A percentile compares a stretch with the other conserved stretches of the same genome.
These are phyloP conservation scores for Bursaphelenchus mucronatus DNA, from an alignment of 1,140 invertebrate genomes.

Conservation along the genomic window DNA sequence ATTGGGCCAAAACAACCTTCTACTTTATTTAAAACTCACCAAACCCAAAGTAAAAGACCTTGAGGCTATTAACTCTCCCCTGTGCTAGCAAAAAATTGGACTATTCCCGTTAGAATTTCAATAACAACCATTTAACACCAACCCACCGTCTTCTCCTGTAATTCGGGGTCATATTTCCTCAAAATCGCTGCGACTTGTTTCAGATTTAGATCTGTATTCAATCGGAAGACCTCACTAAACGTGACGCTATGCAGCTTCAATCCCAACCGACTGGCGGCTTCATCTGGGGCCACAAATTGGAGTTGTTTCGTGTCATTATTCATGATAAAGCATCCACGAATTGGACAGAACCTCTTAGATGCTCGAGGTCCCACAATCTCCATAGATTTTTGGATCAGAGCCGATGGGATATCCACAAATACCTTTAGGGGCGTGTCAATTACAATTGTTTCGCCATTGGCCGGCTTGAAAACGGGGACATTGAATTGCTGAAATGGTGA, in stretches of 20 bases:
- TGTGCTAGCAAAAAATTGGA: no score
- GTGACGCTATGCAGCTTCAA: constrained; percentile 40
- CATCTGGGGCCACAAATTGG: constrained; percentile 35
- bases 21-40: background rate
- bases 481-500: constrained; percentile 44
- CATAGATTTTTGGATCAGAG: constrained; percentile 31
- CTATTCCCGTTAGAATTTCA: background rate
- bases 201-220: constrained; percentile 34
- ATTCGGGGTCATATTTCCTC: constrained; percentile 35
- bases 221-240: constrained; percentile 42
- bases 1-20: background rate
- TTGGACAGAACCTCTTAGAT: constrained; percentile 47
- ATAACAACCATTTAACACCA: background rate
- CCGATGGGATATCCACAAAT: constrained; percentile 38
- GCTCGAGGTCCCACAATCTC: constrained; percentile 33
- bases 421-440: constrained; percentile 28
- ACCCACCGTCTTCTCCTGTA: constrained; percentile 44
- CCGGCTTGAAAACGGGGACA: constrained; percentile 53
- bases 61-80: background rate
- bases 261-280: constrained; percentile 31
- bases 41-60: constrained; percentile 7
- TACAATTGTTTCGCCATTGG: constrained; percentile 52
- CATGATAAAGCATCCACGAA: constrained; percentile 39
- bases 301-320: constrained; percentile 38
- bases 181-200: constrained; percentile 32